phyloP scores from a whole-genome alignment of 2,888 invertebrate species.

The Dynastes hyllus region DNA sequence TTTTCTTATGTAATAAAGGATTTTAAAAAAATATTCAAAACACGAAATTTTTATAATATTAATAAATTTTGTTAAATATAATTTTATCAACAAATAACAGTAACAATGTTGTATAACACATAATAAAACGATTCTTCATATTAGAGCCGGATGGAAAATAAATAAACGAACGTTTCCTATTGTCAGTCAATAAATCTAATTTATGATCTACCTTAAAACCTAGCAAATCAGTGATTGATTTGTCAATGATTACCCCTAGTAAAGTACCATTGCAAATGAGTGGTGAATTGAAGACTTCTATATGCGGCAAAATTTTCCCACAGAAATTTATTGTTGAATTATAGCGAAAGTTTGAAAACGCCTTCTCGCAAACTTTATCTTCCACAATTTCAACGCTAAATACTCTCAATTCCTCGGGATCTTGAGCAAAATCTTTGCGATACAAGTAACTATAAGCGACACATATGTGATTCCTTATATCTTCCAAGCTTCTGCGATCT shows the following conservation, averaged over 20 bases:
- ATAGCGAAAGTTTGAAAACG: not conserved
- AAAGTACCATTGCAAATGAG: conserved; percentile 26
- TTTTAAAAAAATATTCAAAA: too few species aligned
- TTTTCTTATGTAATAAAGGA: too few species aligned
- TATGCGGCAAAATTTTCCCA: not conserved
- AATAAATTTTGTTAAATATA: too few species aligned
- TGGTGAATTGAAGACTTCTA: conserved; percentile 12
- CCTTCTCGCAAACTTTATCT: not conserved
- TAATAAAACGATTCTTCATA: not conserved
- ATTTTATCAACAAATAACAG: too few species aligned
- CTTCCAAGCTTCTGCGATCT: not conserved
- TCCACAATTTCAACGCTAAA: not conserved
- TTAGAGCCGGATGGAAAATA: not conserved
- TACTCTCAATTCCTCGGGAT: conserved; percentile 3
- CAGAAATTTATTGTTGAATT: not conserved
- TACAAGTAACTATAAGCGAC: conserved; percentile 9
- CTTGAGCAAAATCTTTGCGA: not conserved
- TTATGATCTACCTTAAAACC: conserved; percentile 5
- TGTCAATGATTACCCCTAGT: conserved; percentile 8
- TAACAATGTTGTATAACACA: not conserved
- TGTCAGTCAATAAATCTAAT: not conserved
- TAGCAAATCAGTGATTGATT: conserved; percentile 8
- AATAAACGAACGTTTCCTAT: not conserved
- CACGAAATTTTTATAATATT: too few species aligned
- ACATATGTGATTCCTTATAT: not conserved